Base-by-base conservation (phyloP, 2,797 vertebrate species). In the Jordanella pulchra region DNA sequence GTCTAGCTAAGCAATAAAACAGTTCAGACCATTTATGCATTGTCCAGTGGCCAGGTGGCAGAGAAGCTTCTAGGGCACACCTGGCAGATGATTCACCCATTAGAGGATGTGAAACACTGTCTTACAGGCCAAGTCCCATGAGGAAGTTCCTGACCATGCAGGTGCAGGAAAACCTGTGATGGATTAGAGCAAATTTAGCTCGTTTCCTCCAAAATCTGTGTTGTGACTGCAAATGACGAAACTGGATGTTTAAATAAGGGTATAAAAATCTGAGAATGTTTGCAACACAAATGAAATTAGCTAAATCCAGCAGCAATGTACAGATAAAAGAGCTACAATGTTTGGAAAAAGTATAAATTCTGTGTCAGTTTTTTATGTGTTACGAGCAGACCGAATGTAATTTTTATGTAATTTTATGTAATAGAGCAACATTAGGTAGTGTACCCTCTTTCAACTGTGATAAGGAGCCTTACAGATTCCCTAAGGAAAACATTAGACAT, bases 11-110 rank as follows among this genome's bases (percentile, higher is more conserved):
- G 84, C 85, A 90, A 71, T 74, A 83, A 80, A 82, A 71, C 72
- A 78, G 82, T 92, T 87, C 60, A 86, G 73, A 85, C 78, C 88
- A 91, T 87, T 92, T 90, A 91, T 76, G 85, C 67, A 65, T 71
- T 73, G 85, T 84, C 86, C 87, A 81, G 80, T 72, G 67, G 88
- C 78, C 90, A 91, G 91, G 91, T 91, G 88, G 86, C 73, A 63
- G 72, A 83, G 70, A 83, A 84, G 78, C 87, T 91, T 91, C 88
- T 89, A 87, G 90, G 90, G 86, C 92, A 91, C 93, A 94, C 91
- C 93, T 94, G 94, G 86, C 90, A 92, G 89, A 89, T 93, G 93
- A 90, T 89, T 69, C 82, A 77, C 77, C 89, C 87, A 90, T 89
- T 82, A 91, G 89, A 90, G 67, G 71, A 80, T 69, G 63, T 77